A percentile compares a stretch with the other conserved stretches of the same genome.
phyloP scores from a whole-genome alignment of 2,888 invertebrate species.

The Chorisops tibialis region DNA sequence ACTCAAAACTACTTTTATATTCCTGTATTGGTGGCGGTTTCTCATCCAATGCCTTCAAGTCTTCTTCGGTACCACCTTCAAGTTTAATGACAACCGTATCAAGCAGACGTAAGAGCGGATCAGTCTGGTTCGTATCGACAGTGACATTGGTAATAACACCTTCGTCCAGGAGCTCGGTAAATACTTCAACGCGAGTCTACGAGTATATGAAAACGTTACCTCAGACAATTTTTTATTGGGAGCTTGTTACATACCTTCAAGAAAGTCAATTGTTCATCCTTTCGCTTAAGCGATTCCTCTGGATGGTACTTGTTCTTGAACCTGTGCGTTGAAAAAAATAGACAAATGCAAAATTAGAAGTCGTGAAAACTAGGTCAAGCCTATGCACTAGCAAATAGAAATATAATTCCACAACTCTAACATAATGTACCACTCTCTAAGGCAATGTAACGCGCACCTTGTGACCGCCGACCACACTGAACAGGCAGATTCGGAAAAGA shows the following conservation, averaged over 20 bases:
- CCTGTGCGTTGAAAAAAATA: slow-evolving; percentile 60
- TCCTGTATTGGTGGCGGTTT: slow-evolving; percentile 48
- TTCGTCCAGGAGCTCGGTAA: slow-evolving; percentile 74
- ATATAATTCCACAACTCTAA: too few relatives aligned
- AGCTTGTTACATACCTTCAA: slow-evolving; percentile 66
- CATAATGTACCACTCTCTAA: too few relatives aligned
- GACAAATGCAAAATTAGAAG: slow-evolving; percentile 29
- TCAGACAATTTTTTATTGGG: too few relatives aligned
- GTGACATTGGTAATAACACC: slow-evolving; percentile 72
- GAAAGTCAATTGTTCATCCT: slow-evolving; percentile 78
- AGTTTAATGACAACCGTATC: slow-evolving; percentile 96
- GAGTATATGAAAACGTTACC: too few relatives aligned
- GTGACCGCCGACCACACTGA: too few relatives aligned
- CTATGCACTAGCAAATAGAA: too few relatives aligned
- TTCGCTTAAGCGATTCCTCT: slow-evolving; percentile 86
- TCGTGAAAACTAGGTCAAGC: not conserved
- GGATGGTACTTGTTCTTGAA: slow-evolving; percentile 99
- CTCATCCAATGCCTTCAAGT: slow-evolving; percentile 80
- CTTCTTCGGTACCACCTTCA: slow-evolving; percentile 89
- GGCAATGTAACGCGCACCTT: too few relatives aligned
- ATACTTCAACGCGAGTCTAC: slow-evolving; percentile 73
- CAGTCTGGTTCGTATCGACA: slow-evolving; percentile 82
- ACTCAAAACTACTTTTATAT: slow-evolving; percentile 4
- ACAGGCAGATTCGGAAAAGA: too few relatives aligned
- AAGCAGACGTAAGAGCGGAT: slow-evolving; percentile 77